Conservation (phyloP, 2,888 invertebrate genomes). For the Volucella inflata region DNA sequence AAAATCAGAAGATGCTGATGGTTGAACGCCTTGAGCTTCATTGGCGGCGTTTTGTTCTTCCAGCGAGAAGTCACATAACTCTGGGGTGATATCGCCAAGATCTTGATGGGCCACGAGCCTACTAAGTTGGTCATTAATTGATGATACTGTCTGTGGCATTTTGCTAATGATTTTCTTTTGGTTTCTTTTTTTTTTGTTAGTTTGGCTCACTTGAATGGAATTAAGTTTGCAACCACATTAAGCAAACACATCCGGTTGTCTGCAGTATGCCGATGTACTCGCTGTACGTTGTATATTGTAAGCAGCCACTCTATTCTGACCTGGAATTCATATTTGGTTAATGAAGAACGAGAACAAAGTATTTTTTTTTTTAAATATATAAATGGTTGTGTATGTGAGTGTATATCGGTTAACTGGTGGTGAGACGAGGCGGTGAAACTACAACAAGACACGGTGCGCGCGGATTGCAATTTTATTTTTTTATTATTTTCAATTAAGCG, state of each 20-base stretch:
- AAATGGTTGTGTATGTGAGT: conserved; percentile 20
- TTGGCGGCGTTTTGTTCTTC: conserved; percentile 93
- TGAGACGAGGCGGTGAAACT: conserved; percentile 44
- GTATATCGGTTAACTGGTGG: conserved; percentile 55
- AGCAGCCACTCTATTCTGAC: conserved; percentile 53
- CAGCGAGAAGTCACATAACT: conserved; percentile 92
- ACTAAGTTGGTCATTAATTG: conserved; percentile 82
- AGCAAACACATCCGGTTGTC: conserved; percentile 59
- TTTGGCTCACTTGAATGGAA: conserved; percentile 24
- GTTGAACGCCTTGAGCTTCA: conserved; percentile 93
- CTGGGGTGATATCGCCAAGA: conserved; percentile 88
- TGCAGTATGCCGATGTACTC: conserved; percentile 38
- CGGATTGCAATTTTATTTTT: conserved; percentile 51
- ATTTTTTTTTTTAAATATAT: neutral
- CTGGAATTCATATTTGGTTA: conserved; percentile 74
- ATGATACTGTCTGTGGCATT: conserved; percentile 72
- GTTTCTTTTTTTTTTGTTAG: neutral
- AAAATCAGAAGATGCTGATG: conserved; percentile 90
- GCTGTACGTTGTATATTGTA: too few species aligned
- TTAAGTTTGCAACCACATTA: conserved; percentile 52
- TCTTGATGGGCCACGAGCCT: conserved; percentile 88
- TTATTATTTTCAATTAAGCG: conserved; percentile 39
- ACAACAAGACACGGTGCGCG: conserved; percentile 34
- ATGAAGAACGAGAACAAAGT: conserved; percentile 59
- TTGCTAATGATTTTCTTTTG: conserved; percentile 1